Evolutionary conservation across 1,140 invertebrate genomes (phyloP), one percentile per base, ranked within the genome.

Genomic region (Plectrocnemia conspersa): DNA sequence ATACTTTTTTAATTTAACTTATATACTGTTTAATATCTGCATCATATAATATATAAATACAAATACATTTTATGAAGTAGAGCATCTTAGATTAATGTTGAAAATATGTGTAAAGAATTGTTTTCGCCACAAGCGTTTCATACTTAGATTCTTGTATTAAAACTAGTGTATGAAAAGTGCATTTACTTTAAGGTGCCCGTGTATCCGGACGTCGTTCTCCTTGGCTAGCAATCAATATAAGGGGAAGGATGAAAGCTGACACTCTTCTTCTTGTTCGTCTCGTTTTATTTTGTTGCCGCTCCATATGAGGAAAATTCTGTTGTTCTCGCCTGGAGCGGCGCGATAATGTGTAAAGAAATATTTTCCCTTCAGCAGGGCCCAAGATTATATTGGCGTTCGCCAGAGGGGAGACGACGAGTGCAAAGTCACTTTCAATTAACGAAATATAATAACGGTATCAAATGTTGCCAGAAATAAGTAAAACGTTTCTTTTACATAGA

Each of bases 221-320:
- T 32, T 16, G 15, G 53, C 45, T 16, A 33, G 35, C 52, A 59
- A 59, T 59, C 57, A 59, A 59, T 59, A 59, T 46, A 41, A 22
- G 19, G 36, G 23, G 35, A 33, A 54, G 57, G 40, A 59, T 53
- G 50, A 52, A 54, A 59, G 38, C 57, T 54, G 57, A 59, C 52
- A 54, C 52, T 32, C 25, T 45, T 47, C 32, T 23, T 13, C 33
- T 27, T 9, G 19, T 59, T n/a, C n/a, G n/a, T n/a, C n/a, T n/a
- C n/a, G n/a, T 59, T 49, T 59, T 36, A 55, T 59, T 54, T 35
- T n/a, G 11, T 32, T 11, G n/a, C 32, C 41, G n/a, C 15, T 5
- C 27, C 32, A 44, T 41, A 33, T 44, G 50, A 54, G 52, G 27
- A 21, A 58, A 58, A 53, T 53, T 41, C 44, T 58, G 23, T 52